Percentiles rank a stretch among this genome's conserved stretches.
Evolutionary conservation across 2,888 invertebrate genomes (phyloP).

Genomic region (Phrixothrix hirtus): DNA sequence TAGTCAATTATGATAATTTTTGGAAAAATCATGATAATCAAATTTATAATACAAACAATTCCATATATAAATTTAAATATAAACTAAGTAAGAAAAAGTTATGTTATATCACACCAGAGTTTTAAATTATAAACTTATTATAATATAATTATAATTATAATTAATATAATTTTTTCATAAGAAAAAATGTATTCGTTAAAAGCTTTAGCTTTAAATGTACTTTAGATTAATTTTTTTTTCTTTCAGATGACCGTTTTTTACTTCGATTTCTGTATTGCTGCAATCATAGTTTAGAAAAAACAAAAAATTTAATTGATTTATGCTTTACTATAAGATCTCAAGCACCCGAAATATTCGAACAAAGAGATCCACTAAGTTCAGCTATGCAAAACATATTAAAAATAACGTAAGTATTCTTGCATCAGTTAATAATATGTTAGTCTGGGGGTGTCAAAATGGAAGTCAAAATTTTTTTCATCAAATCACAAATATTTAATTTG

Average conservation of each 20-base stretch:
- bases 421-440: too few species aligned
- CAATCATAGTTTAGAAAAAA: slow-evolving; percentile 61
- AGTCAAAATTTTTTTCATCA: neutral
- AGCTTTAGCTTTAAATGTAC: neutral
- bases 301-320: slow-evolving; percentile 57
- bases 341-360: slow-evolving; percentile 64
- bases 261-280: slow-evolving; percentile 62
- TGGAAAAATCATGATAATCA: too few species aligned
- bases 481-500: slow-evolving; percentile 1
- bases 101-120: too few species aligned
- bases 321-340: slow-evolving; percentile 63
- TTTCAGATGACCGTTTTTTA: slow-evolving; percentile 63
- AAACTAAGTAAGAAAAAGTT: too few species aligned
- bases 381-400: slow-evolving; percentile 61
- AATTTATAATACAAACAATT: too few species aligned
- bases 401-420: slow-evolving; percentile 53
- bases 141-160: too few species aligned
- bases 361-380: slow-evolving; percentile 61
- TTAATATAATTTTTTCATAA: too few species aligned
- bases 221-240: slow-evolving; percentile 13
- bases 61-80: too few species aligned
- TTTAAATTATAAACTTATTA: too few species aligned
- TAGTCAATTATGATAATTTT: too few species aligned
- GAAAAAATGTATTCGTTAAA: too few species aligned
- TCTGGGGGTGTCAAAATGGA: too few species aligned